Conservation (phyloP, 2,888 invertebrate genomes). For the Prosopocoilus inquinatus region DNA sequence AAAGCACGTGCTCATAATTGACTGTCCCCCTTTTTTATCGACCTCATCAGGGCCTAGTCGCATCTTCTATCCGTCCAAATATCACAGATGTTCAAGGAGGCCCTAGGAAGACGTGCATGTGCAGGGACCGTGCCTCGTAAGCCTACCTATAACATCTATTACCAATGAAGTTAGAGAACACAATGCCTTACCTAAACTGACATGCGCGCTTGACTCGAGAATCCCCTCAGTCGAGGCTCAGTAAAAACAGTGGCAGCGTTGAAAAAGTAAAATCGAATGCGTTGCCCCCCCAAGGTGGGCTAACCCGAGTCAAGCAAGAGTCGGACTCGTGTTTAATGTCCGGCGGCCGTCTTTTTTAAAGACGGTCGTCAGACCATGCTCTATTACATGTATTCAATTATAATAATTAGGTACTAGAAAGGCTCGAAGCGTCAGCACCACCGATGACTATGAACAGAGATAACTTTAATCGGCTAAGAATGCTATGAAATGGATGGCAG, state of each 20-base stretch:
- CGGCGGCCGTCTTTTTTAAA: slow-evolving; percentile 10
- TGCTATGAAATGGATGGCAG: no score
- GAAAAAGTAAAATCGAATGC: neutral
- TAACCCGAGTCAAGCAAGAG: slow-evolving; percentile 8
- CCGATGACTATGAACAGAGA: neutral
- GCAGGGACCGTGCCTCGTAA: slow-evolving; percentile 23
- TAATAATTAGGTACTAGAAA: slow-evolving; percentile 21
- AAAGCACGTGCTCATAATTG: no score
- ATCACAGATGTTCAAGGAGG: slow-evolving; percentile 5
- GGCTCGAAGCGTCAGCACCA: slow-evolving; percentile 2
- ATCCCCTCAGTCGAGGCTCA: neutral
- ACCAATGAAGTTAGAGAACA: slow-evolving; percentile 48
- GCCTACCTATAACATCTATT: slow-evolving; percentile 48
- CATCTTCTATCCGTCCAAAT: neutral
- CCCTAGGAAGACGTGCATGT: neutral
- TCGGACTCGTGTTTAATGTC: slow-evolving; percentile 17
- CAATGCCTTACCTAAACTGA: slow-evolving; percentile 42
- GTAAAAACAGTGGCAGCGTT: neutral
- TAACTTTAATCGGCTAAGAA: no score
- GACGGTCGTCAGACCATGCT: slow-evolving; percentile 15
- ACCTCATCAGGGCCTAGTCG: no score
- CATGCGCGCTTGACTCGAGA: slow-evolving; percentile 13
- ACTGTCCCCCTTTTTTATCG: no score
- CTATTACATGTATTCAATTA: slow-evolving; percentile 19
- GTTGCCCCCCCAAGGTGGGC: neutral